Base-by-base conservation (phyloP, 2,113 vertebrate species). In the Chrysemys picta region DNA sequence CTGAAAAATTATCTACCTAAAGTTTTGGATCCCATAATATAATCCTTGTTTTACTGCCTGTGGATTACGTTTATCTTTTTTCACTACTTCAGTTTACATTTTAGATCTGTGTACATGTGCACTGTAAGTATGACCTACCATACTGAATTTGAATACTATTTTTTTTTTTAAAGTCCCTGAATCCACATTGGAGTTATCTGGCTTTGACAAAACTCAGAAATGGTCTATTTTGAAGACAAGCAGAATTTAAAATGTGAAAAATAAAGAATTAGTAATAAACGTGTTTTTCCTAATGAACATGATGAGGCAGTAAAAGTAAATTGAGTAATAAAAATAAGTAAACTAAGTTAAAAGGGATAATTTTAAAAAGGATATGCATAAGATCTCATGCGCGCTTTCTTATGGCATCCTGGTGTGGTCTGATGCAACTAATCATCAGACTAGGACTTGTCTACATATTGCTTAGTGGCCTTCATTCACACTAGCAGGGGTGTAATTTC, bases 81-180 rank as follows among this genome's bases (percentile, higher is more conserved):
- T 83, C 78, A 9, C 31, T 86, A 86, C 88, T 62, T 89, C 72
- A 88, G 89, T 88, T 91, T 82, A 72, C 42, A 80, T 93, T 75
- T 35, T 87, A 12, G 21, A 22, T 84, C 50, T 56, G 14, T 85
- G 3, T 93, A 56, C 88, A 54, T 31, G 29, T 59, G 89, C 85
- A 93, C 62, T 96, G 35, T 17, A 93, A 78, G 83, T 50, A 85
- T 47, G 21, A 52, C 80, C 82, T 94, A 8, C 92, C 65, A 54
- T 83, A 91, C 79, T 91, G 65, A 94, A 94, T 38, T 72, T 22
- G 35, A 21, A 38, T n/a, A 72, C 35, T 38, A 17, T 2, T 35
- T 31, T 8, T 35, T 35, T 72, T 69, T n/a, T 21, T 21, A 10
- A 16, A 72, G 4, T 22, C 19, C n/a, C n/a, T 72, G n/a, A 72